Evolutionary conservation across 2,797 vertebrate species (phyloP), one percentile per base, ranked within the genome.

Genomic region (Rhinophrynus dorsalis): DNA sequence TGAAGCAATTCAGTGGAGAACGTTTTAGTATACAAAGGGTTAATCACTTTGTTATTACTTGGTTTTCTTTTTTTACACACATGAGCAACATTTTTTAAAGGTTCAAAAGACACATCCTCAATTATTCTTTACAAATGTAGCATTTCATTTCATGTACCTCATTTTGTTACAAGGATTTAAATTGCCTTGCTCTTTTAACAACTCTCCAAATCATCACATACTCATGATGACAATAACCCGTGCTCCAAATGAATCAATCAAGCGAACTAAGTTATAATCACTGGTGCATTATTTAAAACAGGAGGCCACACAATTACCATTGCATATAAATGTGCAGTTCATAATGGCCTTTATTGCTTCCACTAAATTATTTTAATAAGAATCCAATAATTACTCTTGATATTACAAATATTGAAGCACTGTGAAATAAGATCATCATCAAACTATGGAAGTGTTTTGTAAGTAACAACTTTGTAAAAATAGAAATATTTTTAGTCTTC

Each of bases 121-220:
- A 67, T 73, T 60, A 72, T 66, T 65, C 54, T 59, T 66, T 66
- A 42, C 37, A 54, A 59, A 73, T 47, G 37, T 29, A 52, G 70
- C 42, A 66, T 73, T 55, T 60, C 35, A 54, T 73, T 73, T 73
- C 55, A 59, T 73, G 65, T 65, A 65, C 37, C 44, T 57, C 44
- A 42, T 72, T 51, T 50, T 58, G 54, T 52, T 72, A 58, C 61
- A 72, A 38, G 33, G 7, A 52, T 72, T 51, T 65, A 72, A 73
- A 73, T 65, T 65, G 61, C 15, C 18, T 52, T 15, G 30, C 45
- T 66, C 26, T 73, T 58, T 42, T 60, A 66, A 73, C 61, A 73
- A 59, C 45, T 51, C 55, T 59, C 21, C 62, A 60, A 66, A 73
- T 73, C 37, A 72, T 51, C 54, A 52, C 45, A 26, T 35, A 44